Evolutionary conservation across 35 echinoderm and acorn worm genomes (phyloP).

Genomic region (Nesometra sesokonis): DNA sequence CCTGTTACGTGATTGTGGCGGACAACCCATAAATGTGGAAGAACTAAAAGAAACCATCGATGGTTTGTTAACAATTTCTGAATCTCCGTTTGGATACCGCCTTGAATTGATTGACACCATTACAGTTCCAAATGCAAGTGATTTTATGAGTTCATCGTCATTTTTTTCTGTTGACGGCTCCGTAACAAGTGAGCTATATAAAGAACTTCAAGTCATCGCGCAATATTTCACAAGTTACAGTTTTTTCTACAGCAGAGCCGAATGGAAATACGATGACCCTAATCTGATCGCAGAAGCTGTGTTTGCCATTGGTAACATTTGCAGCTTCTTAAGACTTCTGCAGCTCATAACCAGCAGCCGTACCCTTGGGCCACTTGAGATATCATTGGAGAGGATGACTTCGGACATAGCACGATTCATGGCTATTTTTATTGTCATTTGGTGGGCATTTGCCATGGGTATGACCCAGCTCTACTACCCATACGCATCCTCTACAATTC

Average conservation of each 20-base stretch:
- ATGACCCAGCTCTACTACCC: neutral
- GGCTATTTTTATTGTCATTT: neutral
- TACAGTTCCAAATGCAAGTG: too few species aligned
- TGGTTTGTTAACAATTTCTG: neutral
- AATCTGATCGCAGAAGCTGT: neutral
- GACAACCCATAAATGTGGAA: neutral
- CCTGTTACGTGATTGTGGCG: neutral
- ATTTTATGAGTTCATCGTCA: too few species aligned
- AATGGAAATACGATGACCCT: neutral
- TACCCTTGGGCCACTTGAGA: neutral
- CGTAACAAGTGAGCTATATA: neutral
- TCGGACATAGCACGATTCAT: neutral
- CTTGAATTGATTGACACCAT: neutral
- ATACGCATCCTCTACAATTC: neutral
- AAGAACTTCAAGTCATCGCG: neutral
- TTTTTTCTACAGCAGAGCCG: neutral
- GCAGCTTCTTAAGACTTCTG: neutral
- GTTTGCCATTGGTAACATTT: slow-evolving; percentile 2
- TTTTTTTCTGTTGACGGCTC: neutral
- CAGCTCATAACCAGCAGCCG: neutral
- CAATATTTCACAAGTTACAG: neutral
- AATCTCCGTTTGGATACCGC: neutral
- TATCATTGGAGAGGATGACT: neutral
- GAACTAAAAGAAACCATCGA: neutral
- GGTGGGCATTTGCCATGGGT: slow-evolving; percentile 3